A percentile compares a stretch with the other conserved stretches of the same genome.
Conservation (phyloP, 2,797 vertebrate genomes). For the Sarcoramphus papa region DNA sequence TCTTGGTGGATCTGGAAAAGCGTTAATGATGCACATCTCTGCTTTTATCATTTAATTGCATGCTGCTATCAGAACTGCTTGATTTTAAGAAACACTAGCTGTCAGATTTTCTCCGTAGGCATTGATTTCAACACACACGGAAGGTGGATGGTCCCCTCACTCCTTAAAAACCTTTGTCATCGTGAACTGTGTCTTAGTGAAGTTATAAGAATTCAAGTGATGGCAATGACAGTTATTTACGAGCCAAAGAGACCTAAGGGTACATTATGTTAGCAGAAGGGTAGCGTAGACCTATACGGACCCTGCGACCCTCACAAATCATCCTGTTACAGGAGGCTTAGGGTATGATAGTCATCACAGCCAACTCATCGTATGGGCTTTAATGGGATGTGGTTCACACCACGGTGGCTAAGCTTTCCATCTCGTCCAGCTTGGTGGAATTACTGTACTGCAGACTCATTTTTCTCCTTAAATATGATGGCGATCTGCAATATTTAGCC, state of each 20-base stretch:
- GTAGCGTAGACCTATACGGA: accelerated
- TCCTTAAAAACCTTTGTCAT: neutral
- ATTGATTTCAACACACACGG: neutral
- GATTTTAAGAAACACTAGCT: neutral
- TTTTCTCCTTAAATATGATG: neutral
- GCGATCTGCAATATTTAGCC: neutral
- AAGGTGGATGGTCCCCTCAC: neutral
- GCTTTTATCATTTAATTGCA: neutral
- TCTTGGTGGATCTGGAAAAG: neutral
- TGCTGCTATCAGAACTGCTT: neutral
- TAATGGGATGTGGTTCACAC: neutral
- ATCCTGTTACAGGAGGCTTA: neutral
- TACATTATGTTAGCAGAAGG: neutral
- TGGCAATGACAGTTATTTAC: neutral
- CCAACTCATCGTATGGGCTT: too few relatives aligned
- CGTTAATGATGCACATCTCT: neutral
- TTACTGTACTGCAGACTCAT: neutral
- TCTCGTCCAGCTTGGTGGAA: neutral
- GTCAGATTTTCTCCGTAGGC: neutral
- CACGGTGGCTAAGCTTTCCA: neutral
- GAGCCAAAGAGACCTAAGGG: neutral
- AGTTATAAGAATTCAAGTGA: neutral
- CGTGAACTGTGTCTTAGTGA: neutral
- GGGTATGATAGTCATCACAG: neutral
- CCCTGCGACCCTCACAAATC: neutral